Conservation (phyloP, 2,888 invertebrate species). For the Hololepta plana region DNA sequence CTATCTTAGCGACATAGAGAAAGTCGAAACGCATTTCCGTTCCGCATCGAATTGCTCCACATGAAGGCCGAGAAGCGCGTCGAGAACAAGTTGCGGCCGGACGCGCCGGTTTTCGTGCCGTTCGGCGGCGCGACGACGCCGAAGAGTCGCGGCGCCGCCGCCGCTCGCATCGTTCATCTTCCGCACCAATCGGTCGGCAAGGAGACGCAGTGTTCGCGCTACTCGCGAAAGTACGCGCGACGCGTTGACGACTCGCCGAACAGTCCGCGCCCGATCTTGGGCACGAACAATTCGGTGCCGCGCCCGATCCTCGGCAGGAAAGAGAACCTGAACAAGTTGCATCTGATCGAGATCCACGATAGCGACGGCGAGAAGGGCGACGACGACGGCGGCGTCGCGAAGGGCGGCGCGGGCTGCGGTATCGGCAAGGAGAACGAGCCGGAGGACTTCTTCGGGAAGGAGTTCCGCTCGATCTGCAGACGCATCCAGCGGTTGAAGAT, state of each 20-base stretch:
- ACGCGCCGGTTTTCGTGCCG: constrained; percentile 17
- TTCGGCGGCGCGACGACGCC: constrained; percentile 11
- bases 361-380: too few relatives aligned
- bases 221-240: constrained; percentile 15
- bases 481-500: constrained; percentile 15
- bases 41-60: too few relatives aligned
- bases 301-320: neutral
- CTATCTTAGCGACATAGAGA: too few relatives aligned
- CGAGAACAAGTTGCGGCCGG: constrained; percentile 15
- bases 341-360: too few relatives aligned
- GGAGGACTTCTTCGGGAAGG: constrained; percentile 13
- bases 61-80: too few relatives aligned
- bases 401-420: constrained; percentile 3
- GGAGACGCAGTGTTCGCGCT: constrained; percentile 16
- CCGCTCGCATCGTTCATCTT: constrained; percentile 8
- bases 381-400: constrained; percentile 4
- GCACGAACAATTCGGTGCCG: constrained; percentile 13
- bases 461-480: constrained; percentile 14
- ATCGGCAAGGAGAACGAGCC: constrained; percentile 9
- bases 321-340: constrained; percentile 1
- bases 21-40: neutral
- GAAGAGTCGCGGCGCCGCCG: too few relatives aligned
- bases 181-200: constrained; percentile 8
- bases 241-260: constrained; percentile 8
- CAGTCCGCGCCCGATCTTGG: constrained; percentile 15